phyloP scores from a whole-genome alignment of 2,113 vertebrate species.

The Lagopus leucura region DNA sequence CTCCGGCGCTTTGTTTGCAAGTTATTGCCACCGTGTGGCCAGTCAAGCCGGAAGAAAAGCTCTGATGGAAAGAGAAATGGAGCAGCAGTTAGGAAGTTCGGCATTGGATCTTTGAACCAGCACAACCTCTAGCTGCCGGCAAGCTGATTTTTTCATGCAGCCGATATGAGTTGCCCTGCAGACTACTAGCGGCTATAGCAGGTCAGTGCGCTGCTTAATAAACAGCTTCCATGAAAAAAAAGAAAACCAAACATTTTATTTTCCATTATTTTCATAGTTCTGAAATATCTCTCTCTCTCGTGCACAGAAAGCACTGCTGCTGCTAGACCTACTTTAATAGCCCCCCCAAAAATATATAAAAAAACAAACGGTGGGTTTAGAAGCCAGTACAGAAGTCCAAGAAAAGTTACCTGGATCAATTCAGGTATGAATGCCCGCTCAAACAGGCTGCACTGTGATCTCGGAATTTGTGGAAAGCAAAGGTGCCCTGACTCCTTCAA shows the following conservation, averaged over 20 bases:
- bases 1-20: slow-evolving; percentile 62
- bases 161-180: neutral
- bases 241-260: neutral
- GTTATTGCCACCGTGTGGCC: slow-evolving; percentile 79
- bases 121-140: neutral
- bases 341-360: too few species aligned
- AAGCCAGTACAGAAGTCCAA: too few species aligned
- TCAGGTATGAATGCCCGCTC: too few species aligned
- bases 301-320: too few species aligned
- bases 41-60: neutral
- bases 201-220: neutral
- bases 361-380: too few species aligned
- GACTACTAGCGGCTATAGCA: neutral
- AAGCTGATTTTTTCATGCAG: neutral
- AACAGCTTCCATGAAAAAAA: neutral
- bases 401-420: too few species aligned
- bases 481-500: neutral
- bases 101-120: neutral
- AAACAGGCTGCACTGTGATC: too few species aligned
- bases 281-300: too few species aligned
- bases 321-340: too few species aligned
- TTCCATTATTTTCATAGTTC: neutral
- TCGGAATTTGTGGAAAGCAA: neutral
- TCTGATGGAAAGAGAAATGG: neutral
- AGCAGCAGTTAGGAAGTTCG: neutral